Evolutionary conservation across 2,113 vertebrate genomes (phyloP).

Genomic region (Jaculus jaculus): DNA sequence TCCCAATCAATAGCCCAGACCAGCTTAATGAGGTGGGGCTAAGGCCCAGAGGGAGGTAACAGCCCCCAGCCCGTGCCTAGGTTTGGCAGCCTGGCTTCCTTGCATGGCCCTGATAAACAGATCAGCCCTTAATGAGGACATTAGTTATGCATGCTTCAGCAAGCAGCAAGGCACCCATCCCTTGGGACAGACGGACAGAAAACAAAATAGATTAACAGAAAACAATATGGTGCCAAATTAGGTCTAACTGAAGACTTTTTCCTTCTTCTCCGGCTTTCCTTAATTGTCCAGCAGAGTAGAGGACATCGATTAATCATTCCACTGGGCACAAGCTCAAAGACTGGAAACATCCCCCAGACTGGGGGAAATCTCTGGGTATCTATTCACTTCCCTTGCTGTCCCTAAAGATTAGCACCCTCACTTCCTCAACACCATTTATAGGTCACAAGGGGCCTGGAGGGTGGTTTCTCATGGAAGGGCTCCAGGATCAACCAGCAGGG

Average conservation of each 20-base stretch:
- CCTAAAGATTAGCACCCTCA: neutral
- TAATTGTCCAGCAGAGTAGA: conserved; percentile 76
- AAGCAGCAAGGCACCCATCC: conserved; percentile 80
- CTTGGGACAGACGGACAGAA: conserved; percentile 79
- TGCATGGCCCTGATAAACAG: conserved; percentile 80
- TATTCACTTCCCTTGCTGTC: fast-evolving
- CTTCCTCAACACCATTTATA: neutral
- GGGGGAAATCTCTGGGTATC: neutral
- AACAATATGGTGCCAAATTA: conserved; percentile 82
- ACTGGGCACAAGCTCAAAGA: conserved; percentile 14
- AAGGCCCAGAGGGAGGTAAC: conserved; percentile 91
- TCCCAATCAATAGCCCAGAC: conserved; percentile 95
- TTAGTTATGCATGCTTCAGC: conserved; percentile 82
- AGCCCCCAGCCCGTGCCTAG: conserved; percentile 79
- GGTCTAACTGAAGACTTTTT: conserved; percentile 74
- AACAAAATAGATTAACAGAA: conserved; percentile 81
- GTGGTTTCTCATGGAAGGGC: neutral
- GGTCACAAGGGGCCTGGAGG: neutral
- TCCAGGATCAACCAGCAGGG: neutral
- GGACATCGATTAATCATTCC: conserved; percentile 79
- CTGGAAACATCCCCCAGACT: neutral
- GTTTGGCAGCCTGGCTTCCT: conserved; percentile 84
- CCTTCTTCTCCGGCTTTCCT: conserved; percentile 60
- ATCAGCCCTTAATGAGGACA: conserved; percentile 86
- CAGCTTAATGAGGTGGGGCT: conserved; percentile 95